A percentile compares a stretch with the other conserved stretches of the same genome.
Evolutionary conservation across 2,888 invertebrate genomes (phyloP).

Genomic region (Tethea ocularis): DNA sequence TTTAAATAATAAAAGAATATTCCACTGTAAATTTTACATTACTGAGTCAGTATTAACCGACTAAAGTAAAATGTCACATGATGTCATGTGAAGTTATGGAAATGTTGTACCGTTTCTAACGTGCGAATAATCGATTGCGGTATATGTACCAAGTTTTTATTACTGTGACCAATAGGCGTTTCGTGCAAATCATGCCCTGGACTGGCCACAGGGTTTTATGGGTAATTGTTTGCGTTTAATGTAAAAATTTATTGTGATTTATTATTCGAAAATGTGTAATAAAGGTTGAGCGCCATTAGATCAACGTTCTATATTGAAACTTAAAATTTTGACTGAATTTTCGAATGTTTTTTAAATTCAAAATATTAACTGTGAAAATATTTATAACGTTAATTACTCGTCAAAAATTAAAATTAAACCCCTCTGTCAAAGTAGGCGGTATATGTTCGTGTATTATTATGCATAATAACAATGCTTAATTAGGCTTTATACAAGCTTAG

Average conservation of each 20-base stretch:
- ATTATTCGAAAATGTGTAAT: background rate
- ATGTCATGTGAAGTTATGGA: constrained; percentile 37
- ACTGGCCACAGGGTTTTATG: constrained; percentile 13
- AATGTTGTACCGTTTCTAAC: constrained; percentile 40
- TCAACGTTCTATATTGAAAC: too few species aligned
- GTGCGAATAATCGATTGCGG: constrained; percentile 59
- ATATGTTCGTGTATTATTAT: constrained; percentile 21
- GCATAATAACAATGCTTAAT: constrained; percentile 33
- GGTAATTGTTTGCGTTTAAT: constrained; percentile 8
- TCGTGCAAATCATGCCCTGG: constrained; percentile 28
- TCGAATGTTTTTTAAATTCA: too few species aligned
- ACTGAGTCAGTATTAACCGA: constrained; percentile 16
- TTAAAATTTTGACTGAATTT: too few species aligned
- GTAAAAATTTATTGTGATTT: background rate
- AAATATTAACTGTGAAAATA: too few species aligned
- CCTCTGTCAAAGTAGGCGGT: constrained; percentile 24
- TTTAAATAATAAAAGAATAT: background rate
- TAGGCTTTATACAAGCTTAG: constrained; percentile 10
- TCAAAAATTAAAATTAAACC: constrained; percentile 25
- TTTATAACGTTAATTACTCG: background rate
- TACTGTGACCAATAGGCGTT: constrained; percentile 51
- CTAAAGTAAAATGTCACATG: constrained; percentile 20
- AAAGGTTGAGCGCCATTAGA: too few species aligned
- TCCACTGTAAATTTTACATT: background rate
- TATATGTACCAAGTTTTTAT: constrained; percentile 56